Percentiles rank a stretch among this genome's conserved stretches.
These are phyloP conservation scores for Prosopocoilus inquinatus DNA, from an alignment of 2,888 invertebrate species.

Conservation along the genomic window DNA sequence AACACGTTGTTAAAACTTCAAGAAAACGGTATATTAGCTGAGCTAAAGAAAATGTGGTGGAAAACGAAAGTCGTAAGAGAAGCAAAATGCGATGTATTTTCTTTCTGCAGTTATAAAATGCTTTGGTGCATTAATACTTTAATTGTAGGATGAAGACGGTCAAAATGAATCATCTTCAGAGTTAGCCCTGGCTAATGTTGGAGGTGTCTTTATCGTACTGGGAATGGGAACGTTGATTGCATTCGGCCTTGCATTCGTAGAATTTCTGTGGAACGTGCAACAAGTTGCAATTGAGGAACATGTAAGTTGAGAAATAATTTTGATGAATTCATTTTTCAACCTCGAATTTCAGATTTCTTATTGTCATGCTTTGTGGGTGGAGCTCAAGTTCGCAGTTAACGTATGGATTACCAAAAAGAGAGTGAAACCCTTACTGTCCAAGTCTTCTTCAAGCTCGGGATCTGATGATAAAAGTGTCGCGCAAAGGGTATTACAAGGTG, in stretches of 20 bases:
- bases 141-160: conserved; percentile 14
- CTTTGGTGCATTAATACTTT: background rate
- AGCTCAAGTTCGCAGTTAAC: conserved; percentile 69
- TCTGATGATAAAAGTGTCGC: conserved; percentile 21
- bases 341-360: conserved; percentile 60
- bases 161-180: conserved; percentile 50
- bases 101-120: background rate
- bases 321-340: background rate
- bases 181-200: conserved; percentile 81
- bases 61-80: conserved; percentile 58
- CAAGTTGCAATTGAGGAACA: conserved; percentile 76
- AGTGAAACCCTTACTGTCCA: conserved; percentile 42
- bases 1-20: conserved; percentile 86
- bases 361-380: conserved; percentile 66
- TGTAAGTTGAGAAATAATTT: conserved; percentile 51
- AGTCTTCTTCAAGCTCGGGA: conserved; percentile 4
- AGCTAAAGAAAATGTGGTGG: conserved; percentile 93
- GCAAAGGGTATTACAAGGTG: conserved; percentile 21
- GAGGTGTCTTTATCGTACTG: conserved; percentile 86
- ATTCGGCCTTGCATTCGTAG: conserved; percentile 71
- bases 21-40: conserved; percentile 78
- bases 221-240: conserved; percentile 71
- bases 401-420: conserved; percentile 73
- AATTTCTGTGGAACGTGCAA: conserved; percentile 82
- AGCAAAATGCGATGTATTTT: conserved; percentile 46